Conservation (phyloP, 2,113 vertebrate genomes). For the Psephotus haematonotus region DNA sequence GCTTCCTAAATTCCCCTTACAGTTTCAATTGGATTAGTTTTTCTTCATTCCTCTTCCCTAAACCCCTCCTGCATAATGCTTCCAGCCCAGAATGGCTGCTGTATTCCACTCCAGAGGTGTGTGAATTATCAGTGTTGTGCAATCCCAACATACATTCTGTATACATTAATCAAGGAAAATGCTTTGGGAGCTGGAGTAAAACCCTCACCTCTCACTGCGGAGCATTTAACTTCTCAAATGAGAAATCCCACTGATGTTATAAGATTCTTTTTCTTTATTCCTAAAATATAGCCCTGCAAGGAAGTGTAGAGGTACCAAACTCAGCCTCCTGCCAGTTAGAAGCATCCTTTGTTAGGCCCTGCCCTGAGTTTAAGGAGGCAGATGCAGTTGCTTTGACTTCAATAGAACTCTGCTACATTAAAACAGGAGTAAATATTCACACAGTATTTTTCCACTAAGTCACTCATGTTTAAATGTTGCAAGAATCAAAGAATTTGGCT, state of each 20-base stretch:
- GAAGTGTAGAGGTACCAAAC: neutral
- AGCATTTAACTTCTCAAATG: constrained; percentile 30
- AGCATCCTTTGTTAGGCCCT: neutral
- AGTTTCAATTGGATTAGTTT: constrained; percentile 65
- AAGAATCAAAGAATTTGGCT: constrained; percentile 10
- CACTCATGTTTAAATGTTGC: neutral
- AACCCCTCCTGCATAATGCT: constrained; percentile 36
- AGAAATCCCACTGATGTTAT: constrained; percentile 16
- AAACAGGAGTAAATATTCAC: constrained; percentile 30
- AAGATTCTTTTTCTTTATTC: neutral
- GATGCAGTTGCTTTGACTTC: neutral
- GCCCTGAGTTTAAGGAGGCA: neutral
- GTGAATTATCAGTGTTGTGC: constrained; percentile 30
- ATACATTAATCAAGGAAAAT: constrained; percentile 30
- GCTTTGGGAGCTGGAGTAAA: constrained; percentile 1
- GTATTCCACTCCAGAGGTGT: constrained; percentile 37
- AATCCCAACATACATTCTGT: constrained; percentile 13
- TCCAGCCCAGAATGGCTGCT: constrained; percentile 13
- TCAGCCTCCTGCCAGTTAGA: neutral
- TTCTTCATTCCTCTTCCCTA: constrained; percentile 57
- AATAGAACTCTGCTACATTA: neutral
- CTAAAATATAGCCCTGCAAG: neutral
- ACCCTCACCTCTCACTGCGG: constrained; percentile 14
- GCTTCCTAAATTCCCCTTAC: constrained; percentile 53
- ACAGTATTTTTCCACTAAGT: neutral